Percentiles rank a stretch among this genome's conserved stretches.
phyloP scores from a whole-genome alignment of 2,888 invertebrate species.

The Zelleria hepariella region DNA sequence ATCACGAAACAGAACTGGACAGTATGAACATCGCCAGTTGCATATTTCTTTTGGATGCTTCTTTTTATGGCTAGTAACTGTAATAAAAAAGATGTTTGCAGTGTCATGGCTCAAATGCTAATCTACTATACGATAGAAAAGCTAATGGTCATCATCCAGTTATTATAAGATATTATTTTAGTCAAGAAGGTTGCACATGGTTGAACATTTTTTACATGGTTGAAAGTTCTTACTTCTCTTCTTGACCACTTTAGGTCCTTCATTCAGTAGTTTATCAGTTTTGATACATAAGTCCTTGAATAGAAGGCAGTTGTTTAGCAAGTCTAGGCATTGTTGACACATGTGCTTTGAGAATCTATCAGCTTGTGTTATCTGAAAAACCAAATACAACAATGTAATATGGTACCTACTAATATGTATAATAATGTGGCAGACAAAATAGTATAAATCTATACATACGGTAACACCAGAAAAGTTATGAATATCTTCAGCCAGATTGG shows the following conservation, averaged over 20 bases:
- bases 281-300: background rate
- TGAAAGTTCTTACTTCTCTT: background rate
- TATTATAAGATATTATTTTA: too few species aligned
- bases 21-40: background rate
- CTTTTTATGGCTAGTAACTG: background rate
- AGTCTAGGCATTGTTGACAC: background rate
- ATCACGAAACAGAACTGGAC: background rate
- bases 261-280: background rate
- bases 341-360: background rate
- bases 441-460: background rate
- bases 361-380: background rate
- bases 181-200: too few species aligned
- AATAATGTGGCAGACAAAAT: background rate
- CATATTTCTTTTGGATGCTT: background rate
- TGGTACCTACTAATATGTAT: too few species aligned
- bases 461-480: background rate
- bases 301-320: background rate
- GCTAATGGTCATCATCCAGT: too few species aligned
- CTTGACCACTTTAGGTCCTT: background rate
- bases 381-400: background rate
- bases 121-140: too few species aligned
- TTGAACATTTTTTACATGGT: too few species aligned
- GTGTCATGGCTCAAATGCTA: too few species aligned
- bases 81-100: too few species aligned
- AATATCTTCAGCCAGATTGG: background rate